These are phyloP conservation scores for Nothocercus julius DNA, from an alignment of 2,113 vertebrate genomes.

Conservation along the genomic window DNA sequence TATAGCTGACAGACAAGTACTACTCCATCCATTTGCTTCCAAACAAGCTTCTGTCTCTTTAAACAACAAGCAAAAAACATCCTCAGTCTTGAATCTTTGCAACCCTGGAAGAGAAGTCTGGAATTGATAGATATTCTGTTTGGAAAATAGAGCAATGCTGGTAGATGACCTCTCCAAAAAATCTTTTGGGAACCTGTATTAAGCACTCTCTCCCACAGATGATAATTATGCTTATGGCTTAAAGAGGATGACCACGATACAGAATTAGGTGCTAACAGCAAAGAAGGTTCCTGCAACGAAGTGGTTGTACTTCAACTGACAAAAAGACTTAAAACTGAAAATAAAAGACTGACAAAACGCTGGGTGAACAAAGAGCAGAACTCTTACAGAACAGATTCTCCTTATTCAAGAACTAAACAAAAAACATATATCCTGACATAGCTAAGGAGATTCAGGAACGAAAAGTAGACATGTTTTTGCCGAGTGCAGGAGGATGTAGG, in stretches of 20 bases:
- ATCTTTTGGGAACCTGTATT: background rate
- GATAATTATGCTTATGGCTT: background rate
- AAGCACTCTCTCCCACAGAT: background rate
- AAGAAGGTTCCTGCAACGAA: background rate
- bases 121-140: background rate
- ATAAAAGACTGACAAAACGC: background rate
- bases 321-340: background rate
- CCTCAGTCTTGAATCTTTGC: background rate
- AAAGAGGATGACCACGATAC: background rate
- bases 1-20: background rate
- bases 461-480: background rate
- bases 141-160: background rate
- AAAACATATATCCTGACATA: background rate
- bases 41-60: background rate
- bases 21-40: background rate
- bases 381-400: background rate
- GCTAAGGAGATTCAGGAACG: too few species aligned
- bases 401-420: background rate
- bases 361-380: background rate
- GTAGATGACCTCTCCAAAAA: background rate
- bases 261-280: background rate
- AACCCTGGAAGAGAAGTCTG: background rate
- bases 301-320: background rate
- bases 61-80: background rate
- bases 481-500: background rate